Conservation (phyloP, 2,113 vertebrate genomes). For the Apteryx mantelli region DNA sequence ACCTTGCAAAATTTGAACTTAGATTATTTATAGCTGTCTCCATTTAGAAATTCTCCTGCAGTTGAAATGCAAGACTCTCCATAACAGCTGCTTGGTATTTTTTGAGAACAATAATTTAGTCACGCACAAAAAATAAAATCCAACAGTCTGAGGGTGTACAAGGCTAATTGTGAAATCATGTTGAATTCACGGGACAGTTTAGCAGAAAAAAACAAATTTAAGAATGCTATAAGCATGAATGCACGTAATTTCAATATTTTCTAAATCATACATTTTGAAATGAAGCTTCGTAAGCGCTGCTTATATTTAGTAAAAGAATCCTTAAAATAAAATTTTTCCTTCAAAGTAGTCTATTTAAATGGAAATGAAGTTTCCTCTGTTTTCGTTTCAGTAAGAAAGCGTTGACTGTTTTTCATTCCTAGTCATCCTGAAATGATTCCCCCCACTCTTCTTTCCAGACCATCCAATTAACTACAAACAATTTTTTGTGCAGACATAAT, state of each 20-base stretch:
- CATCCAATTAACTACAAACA: neutral
- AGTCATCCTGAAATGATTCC: fast-evolving
- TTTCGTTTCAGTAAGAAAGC: neutral
- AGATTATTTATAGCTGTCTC: neutral
- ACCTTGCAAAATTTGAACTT: neutral
- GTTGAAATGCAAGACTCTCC: neutral
- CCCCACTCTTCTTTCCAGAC: fast-evolving
- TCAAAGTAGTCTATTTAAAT: neutral
- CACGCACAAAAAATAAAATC: neutral
- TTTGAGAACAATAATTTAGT: neutral
- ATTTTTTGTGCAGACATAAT: fast-evolving
- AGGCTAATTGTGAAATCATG: constrained; percentile 30
- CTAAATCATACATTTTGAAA: neutral
- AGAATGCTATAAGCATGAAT: neutral
- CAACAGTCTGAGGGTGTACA: neutral
- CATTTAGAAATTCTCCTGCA: neutral
- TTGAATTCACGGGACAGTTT: neutral
- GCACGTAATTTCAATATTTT: neutral
- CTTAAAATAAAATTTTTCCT: neutral
- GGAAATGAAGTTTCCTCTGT: neutral
- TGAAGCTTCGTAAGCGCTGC: neutral
- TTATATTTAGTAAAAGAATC: neutral
- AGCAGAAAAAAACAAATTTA: neutral
- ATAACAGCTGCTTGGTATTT: neutral
- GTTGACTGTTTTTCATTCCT: neutral